These are phyloP conservation scores for Noctua comes DNA, from an alignment of 2,888 invertebrate species.

Conservation along the genomic window DNA sequence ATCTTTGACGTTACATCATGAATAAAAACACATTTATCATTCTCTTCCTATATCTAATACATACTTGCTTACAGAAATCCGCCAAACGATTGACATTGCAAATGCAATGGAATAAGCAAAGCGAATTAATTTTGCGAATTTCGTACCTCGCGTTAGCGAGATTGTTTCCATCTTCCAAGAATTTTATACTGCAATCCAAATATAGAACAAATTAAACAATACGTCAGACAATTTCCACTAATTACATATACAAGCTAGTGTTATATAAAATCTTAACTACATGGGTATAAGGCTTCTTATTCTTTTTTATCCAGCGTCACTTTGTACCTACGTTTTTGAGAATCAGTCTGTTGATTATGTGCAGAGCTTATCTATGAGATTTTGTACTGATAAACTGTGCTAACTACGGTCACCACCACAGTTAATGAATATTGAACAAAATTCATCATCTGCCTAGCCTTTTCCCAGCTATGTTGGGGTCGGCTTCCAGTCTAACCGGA, in stretches of 20 bases:
- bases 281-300: neutral
- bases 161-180: conserved; percentile 4
- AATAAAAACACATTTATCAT: neutral
- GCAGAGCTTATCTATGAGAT: conserved; percentile 32
- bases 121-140: neutral
- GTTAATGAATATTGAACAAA: conserved; percentile 3
- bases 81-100: neutral
- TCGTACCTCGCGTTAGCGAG: neutral
- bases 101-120: neutral
- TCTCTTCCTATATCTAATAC: neutral
- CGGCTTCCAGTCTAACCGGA: too few species aligned
- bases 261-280: conserved; percentile 17
- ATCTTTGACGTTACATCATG: neutral
- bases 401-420: neutral
- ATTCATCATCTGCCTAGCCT: too few species aligned
- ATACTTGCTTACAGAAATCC: neutral
- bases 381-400: conserved; percentile 38
- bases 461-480: too few species aligned
- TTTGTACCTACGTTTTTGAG: conserved; percentile 5
- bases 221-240: conserved; percentile 27
- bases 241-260: conserved; percentile 15
- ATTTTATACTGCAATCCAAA: conserved; percentile 21
- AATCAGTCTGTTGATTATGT: conserved; percentile 13
- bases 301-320: neutral
- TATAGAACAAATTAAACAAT: conserved; percentile 57